Evolutionary conservation across 2,888 invertebrate species (phyloP).

Genomic region (Ptychoptera albimana): DNA sequence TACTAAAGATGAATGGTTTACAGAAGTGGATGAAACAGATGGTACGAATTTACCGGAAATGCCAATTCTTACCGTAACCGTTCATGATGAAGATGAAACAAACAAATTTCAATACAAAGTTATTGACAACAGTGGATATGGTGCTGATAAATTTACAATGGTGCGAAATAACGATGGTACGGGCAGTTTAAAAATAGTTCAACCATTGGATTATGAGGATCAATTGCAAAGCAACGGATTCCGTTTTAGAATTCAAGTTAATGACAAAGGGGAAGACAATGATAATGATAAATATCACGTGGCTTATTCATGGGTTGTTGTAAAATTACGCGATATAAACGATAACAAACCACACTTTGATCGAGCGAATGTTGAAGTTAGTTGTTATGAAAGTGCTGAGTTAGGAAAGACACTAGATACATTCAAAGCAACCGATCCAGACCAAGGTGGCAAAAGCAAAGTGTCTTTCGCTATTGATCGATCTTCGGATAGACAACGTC

Average conservation of each 20-base stretch:
- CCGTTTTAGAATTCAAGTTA: constrained; percentile 85
- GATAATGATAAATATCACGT: constrained; percentile 96
- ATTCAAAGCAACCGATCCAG: constrained; percentile 90
- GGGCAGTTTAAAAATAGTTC: constrained; percentile 86
- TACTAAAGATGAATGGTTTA: constrained; percentile 91
- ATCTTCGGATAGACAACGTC: constrained; percentile 79
- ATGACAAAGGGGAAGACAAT: constrained; percentile 87
- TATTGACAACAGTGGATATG: constrained; percentile 86
- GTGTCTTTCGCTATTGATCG: constrained; percentile 85
- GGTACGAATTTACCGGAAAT: constrained; percentile 82
- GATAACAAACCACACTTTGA: constrained; percentile 95
- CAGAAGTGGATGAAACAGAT: constrained; percentile 91
- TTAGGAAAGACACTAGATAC: constrained; percentile 82
- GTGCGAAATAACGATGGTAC: constrained; percentile 91
- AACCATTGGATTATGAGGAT: constrained; percentile 91
- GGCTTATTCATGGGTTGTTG: constrained; percentile 89
- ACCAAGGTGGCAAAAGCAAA: constrained; percentile 86
- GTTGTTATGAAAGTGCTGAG: constrained; percentile 82
- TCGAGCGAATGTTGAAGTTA: constrained; percentile 81
- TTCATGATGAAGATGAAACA: constrained; percentile 91
- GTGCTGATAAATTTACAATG: constrained; percentile 94
- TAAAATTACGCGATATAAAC: constrained; percentile 85
- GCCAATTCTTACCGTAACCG: constrained; percentile 86
- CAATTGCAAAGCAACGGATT: constrained; percentile 89
- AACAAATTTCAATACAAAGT: constrained; percentile 94